phyloP scores from a whole-genome alignment of 2,888 invertebrate species.

The Drosophila kuntzei region DNA sequence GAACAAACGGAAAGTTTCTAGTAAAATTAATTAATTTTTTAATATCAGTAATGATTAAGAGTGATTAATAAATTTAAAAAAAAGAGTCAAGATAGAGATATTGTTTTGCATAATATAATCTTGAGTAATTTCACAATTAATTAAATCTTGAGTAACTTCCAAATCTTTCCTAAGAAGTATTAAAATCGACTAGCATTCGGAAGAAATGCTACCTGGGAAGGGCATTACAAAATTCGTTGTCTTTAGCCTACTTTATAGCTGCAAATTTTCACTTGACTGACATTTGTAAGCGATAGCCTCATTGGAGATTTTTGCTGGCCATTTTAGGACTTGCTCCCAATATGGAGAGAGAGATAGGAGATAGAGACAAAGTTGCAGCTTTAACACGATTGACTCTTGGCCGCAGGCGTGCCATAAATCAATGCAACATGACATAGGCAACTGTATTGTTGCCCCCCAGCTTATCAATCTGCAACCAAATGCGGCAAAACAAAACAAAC shows the following conservation, averaged over 20 bases:
- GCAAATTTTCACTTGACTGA: slow-evolving; percentile 41
- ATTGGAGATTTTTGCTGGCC: slow-evolving; percentile 62
- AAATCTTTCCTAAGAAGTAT: no score
- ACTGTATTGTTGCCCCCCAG: slow-evolving; percentile 29
- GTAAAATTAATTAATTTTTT: no score
- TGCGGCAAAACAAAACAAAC: slow-evolving; percentile 59
- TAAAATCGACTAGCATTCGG: no score
- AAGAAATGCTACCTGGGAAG: not conserved
- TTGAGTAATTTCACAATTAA: no score
- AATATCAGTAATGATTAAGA: not conserved
- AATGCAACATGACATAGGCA: slow-evolving; percentile 30
- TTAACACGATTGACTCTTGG: slow-evolving; percentile 66
- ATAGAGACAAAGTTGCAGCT: slow-evolving; percentile 29
- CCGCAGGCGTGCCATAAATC: slow-evolving; percentile 71
- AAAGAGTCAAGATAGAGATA: no score
- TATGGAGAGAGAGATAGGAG: slow-evolving; percentile 42
- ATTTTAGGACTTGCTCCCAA: slow-evolving; percentile 52
- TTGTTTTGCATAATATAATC: no score
- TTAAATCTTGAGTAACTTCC: no score
- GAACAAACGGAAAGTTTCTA: no score
- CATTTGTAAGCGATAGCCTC: slow-evolving; percentile 47
- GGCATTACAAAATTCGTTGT: not conserved
- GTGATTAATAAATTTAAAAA: no score
- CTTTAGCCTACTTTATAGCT: not conserved
- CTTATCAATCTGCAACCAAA: slow-evolving; percentile 57